Evolutionary conservation across 2,888 invertebrate species (phyloP), one percentile per base, ranked within the genome.

Genomic region (Cyclophora albipunctata): DNA sequence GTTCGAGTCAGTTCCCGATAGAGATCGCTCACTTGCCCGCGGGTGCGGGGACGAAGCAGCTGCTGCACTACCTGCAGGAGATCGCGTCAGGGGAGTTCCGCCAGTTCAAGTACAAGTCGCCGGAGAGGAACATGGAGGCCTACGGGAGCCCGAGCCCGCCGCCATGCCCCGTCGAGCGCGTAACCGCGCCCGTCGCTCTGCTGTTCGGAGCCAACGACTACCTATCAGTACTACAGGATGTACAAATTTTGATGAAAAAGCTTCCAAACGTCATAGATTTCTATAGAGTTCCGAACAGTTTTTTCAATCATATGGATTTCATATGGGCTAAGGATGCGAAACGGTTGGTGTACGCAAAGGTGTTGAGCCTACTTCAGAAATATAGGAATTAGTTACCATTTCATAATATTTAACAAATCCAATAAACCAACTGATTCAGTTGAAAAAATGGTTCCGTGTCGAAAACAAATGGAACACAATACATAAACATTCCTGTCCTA

Each of bases 21-120:
- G 49, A 65, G 7, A 48, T 60, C 34, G 53, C 62, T 2, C 65
- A 73, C 48, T 33, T 57, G 7, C 67, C 67, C 2, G 80, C 87
- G 5, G 90, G 90, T 0, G 71, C 83, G 0, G 86, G 90, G 1
- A 66, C 73, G 0, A 75, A 81, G 57, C 87, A 89, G 54, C 53
- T 90, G 7, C 34, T 63, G 20, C 77, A 75, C 53, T 72, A 63
- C 46, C 55, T 58, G 42, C 77, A 76, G 57, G 49, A 47, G n/a
- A 45, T 66, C 3, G 45, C 53, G 20, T 61, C 64, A 3, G 55
- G 54, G 5, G 47, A 54, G 6, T 76, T 76, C 48, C 49, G 55
- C 7, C 60, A 57, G 37, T 77, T 56, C 47, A 69, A 75, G 35
- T 58, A 65, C 40, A 37, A 37, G 4, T 37, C 37, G 5, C 1